Conservation (phyloP, 2,888 invertebrate species). For the Acrocyrtus sp. region DNA sequence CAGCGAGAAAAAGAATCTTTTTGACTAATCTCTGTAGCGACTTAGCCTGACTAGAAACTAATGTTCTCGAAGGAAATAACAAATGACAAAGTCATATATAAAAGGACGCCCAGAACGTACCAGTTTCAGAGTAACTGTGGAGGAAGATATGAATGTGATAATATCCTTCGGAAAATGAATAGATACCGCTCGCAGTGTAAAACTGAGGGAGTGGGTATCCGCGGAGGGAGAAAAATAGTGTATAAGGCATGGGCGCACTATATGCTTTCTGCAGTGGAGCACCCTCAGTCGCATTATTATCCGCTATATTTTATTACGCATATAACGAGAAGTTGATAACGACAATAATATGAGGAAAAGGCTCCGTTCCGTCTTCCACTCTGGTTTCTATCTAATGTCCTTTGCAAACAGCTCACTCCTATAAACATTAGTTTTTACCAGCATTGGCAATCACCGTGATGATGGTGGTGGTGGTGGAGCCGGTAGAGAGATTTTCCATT, state of each 20-base stretch:
- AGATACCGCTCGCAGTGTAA: no score
- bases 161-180: no score
- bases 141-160: no score
- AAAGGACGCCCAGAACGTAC: no score
- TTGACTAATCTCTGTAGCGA: conserved; percentile 52
- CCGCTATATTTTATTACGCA: conserved; percentile 50
- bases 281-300: conserved; percentile 30
- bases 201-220: no score
- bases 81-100: conserved; percentile 49
- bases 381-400: conserved; percentile 33
- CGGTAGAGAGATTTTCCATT: conserved; percentile 48
- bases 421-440: conserved; percentile 31
- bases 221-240: no score
- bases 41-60: conserved; percentile 50
- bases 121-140: no score
- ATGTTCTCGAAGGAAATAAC: conserved; percentile 50
- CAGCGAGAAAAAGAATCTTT: conserved; percentile 48
- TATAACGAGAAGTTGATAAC: conserved; percentile 52
- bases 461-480: not conserved
- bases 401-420: conserved; percentile 30
- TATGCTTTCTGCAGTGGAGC: no score
- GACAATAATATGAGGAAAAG: conserved; percentile 40
- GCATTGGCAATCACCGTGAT: not conserved
- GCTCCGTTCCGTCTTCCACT: no score
- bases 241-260: no score